Percentiles rank a stretch among this genome's conserved stretches.
Evolutionary conservation across 1,140 invertebrate species (phyloP).

Genomic region (Drosophila ohnishii): DNA sequence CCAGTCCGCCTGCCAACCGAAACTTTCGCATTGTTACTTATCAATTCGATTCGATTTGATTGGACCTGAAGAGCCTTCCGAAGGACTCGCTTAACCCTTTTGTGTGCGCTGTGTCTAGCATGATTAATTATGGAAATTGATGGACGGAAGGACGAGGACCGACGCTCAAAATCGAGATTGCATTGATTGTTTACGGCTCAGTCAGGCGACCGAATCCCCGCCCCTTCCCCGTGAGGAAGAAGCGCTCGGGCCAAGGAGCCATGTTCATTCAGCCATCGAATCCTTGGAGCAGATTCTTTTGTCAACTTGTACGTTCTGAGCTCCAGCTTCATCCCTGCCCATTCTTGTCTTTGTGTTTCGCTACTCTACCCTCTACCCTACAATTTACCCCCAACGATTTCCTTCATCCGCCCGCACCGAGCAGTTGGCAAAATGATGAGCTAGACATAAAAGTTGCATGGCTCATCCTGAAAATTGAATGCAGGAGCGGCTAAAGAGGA

Average conservation of each 20-base stretch:
- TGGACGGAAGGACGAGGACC: background rate
- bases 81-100: slow-evolving; percentile 38
- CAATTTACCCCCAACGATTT: slow-evolving; percentile 1
- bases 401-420: background rate
- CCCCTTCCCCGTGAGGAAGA: background rate
- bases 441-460: slow-evolving; percentile 62
- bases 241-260: background rate
- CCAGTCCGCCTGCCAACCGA: background rate
- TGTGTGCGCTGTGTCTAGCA: slow-evolving; percentile 40
- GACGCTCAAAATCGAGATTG: slow-evolving; percentile 12
- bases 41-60: slow-evolving; percentile 34
- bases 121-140: slow-evolving; percentile 53
- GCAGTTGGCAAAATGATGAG: slow-evolving; percentile 56
- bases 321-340: background rate
- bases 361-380: background rate
- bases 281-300: slow-evolving; percentile 46
- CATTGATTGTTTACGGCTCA: slow-evolving; percentile 47
- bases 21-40: slow-evolving; percentile 12
- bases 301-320: slow-evolving; percentile 34
- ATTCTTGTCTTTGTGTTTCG: slow-evolving; percentile 13
- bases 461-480: slow-evolving; percentile 57
- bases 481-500: slow-evolving; percentile 32
- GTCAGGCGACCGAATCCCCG: slow-evolving; percentile 15
- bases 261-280: slow-evolving; percentile 32
- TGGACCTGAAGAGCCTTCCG: slow-evolving; percentile 11